Base-by-base conservation (phyloP, 2,888 invertebrate genomes). In the Cheilosia scutellata region DNA sequence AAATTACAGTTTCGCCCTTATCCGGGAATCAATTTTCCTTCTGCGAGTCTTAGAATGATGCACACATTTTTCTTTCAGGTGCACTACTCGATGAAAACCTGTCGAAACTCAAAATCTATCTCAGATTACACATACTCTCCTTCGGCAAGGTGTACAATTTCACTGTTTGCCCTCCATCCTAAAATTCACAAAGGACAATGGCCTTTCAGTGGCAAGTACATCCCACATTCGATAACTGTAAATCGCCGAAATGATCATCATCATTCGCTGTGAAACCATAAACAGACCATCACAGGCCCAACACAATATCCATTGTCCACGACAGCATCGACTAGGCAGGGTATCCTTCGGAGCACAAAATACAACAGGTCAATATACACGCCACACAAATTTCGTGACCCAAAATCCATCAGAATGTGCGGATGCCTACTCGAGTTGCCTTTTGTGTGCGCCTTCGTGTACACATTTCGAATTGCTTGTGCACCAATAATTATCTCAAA, bases 171-270 rank as follows among this genome's bases (percentile, higher is more conserved):
- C 42, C 62, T 51, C 58, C 66, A 80, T 71, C 29, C 37, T 16
- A 49, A 16, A 20, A 3, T 20, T 20, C 16, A 16, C 31, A 49
- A 78, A 80, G 76, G 71, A 86, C 82, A 86, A 86, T 86, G 77
- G 82, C 71, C 68, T 76, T 82, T 82, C 58, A 70, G 63, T 31
- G 40, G 5, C 1, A 25, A 25, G 13, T 55, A 77, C 77, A 80
- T 49, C 74, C 84, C 84, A 84, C 84, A 82, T 57, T 77, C 66
- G 71, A 86, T 86, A 86, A 86, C 86, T 82, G 86, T 86, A 86
- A 80, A 86, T 77, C 72, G 76, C 68, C 55, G 20, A 53, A 72
- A 79, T 78, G 57, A 74, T 70, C 77, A 62, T 70, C 77, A 62
- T 83, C 70, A 55, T 78, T 57, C 63, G 63, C 29, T 58, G 63